phyloP scores from a whole-genome alignment of 2,113 vertebrate genomes.

The Himantopus leucocephalus region DNA sequence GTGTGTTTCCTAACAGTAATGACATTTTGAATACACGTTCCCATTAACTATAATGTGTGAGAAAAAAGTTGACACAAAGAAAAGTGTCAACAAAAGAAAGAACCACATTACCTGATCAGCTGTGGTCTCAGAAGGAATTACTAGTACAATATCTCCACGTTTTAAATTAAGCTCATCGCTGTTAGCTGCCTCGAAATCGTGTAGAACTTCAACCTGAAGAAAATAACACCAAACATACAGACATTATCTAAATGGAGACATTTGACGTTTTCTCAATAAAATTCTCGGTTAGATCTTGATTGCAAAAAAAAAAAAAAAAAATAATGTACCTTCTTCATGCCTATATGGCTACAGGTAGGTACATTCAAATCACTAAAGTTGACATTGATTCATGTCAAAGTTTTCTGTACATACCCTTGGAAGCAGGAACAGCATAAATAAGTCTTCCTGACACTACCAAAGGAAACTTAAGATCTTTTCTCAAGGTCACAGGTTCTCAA shows the following conservation, averaged over 20 bases:
- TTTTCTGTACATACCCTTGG: background rate
- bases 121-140: slow-evolving; percentile 83
- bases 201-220: slow-evolving; percentile 88
- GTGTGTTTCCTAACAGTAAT: background rate
- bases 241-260: background rate
- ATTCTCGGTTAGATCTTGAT: background rate
- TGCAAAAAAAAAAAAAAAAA: background rate
- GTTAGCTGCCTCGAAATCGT: slow-evolving; percentile 96
- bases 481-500: background rate
- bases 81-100: background rate
- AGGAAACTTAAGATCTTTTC: background rate
- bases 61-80: background rate
- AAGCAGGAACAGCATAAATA: background rate
- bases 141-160: slow-evolving; percentile 88
- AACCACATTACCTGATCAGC: slow-evolving; percentile 86
- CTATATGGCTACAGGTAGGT: background rate
- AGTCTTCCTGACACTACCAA: background rate
- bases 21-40: background rate
- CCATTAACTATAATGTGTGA: background rate
- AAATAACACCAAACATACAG: background rate
- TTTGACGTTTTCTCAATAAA: background rate
- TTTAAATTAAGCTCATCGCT: slow-evolving; percentile 90
- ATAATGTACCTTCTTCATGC: background rate
- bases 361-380: background rate
- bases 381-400: background rate